Evolutionary conservation across 1,140 invertebrate species (phyloP), one percentile per base, ranked within the genome.

Genomic region (Gonioctena quinquepunctata): DNA sequence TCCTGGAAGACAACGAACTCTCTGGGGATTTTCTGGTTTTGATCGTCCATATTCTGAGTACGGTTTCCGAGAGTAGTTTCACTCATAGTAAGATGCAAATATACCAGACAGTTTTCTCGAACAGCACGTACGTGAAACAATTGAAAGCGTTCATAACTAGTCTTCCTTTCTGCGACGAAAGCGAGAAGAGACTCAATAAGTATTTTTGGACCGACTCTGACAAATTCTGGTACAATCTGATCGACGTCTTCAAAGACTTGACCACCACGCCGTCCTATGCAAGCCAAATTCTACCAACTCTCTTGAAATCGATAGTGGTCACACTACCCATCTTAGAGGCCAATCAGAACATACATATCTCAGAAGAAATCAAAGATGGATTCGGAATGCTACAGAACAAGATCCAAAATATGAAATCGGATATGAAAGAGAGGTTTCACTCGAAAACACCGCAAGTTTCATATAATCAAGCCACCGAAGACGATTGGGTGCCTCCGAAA

Each of bases 401-500:
- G 77, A 72, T 48, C 27, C 50, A 33, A 19, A 33, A 7, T 16
- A 5, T n/a, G 60, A 27, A 5, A 13, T 52, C 2, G 13, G 4
- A 54, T 64, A 66, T 16, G 19, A 13, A 54, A 67, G 13, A 21
- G 54, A 11, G 73, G 3, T 42, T 42, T 0, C 33, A 42, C 16
- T 0, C 16, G 33, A 8, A n/a, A 4, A 0, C 33, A 3, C 1
- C 33, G 11, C 33, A 42, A 42, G 11, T 13, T 42, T 0, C 11
- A 13, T n/a, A 42, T 42, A 1, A 42, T 13, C 73, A 77, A 26
- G 80, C 82, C 6, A 25, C 25, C n/a, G 80, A 84, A 63, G 33
- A 42, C 16, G 33, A 42, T 42, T 42, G 33, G 18, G 79, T 83
- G 60, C 84, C 87, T 5, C 81, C 86, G 0, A 80, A 83, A 26